Conservation (phyloP, 2,113 vertebrate species). For the Lepus timidus region DNA sequence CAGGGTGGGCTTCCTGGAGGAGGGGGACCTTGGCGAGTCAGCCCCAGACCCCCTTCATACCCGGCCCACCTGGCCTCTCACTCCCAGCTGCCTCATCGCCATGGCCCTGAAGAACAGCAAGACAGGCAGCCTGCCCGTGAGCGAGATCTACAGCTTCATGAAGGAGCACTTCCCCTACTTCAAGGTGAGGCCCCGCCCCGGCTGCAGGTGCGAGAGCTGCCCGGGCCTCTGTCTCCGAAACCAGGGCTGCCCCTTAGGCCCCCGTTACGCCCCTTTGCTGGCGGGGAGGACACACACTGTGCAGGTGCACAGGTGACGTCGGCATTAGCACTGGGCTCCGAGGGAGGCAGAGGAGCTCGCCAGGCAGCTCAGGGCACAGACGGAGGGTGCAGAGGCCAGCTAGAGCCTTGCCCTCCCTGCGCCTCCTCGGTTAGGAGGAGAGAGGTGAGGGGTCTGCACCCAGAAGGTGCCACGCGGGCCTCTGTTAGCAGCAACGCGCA, state of each 20-base stretch:
- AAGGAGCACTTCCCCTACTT: conserved; percentile 99
- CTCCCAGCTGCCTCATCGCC: conserved; percentile 95
- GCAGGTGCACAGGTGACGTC: neutral
- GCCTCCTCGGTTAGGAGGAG: neutral
- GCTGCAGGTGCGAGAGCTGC: fast-evolving
- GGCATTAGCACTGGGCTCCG: neutral
- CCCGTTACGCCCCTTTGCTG: neutral
- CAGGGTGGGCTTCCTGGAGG: conserved; percentile 31
- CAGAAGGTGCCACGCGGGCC: neutral
- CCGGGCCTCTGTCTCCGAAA: neutral
- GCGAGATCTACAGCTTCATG: conserved; percentile 99
- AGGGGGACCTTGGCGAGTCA: neutral
- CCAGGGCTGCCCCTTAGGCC: neutral
- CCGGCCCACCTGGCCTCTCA: neutral
- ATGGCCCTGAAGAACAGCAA: conserved; percentile 99
- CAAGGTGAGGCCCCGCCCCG: conserved; percentile 89
- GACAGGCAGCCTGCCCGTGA: conserved; percentile 97
- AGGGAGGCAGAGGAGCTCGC: neutral
- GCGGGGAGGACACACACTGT: too few relatives aligned
- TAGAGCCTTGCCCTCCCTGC: neutral
- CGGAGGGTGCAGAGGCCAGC: neutral
- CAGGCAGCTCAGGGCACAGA: neutral
- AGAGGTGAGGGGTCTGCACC: neutral
- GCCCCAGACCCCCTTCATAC: neutral
- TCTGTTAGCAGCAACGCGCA: neutral